Base-by-base conservation (phyloP, 2,888 invertebrate genomes). In the Mimachlamys varia region DNA sequence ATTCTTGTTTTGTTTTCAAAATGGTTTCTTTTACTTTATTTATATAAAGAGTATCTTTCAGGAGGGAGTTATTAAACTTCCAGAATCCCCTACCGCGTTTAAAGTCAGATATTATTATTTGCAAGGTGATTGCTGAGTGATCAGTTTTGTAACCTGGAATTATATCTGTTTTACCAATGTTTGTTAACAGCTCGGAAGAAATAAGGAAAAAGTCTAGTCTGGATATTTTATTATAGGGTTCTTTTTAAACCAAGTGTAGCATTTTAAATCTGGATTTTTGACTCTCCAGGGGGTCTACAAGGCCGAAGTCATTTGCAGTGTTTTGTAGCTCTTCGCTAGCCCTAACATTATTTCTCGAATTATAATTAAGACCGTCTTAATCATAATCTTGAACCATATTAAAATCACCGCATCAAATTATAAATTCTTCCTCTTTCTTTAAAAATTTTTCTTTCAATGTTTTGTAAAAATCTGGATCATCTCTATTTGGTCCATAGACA, bases 341-440 rank as follows among this genome's bases (percentile, higher is more conserved):
- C 44, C 88, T 90, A 4, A 13, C 19, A n/a, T 90, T 89, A 49
- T 90, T 19, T n/a, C 44, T 58, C 15, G 76, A 37, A 19, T 90
- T 89, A 10, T 87, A 27, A 58, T 88, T 88, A 88, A n/a, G n/a
- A n/a, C n/a, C n/a, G n/a, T 90, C 89, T 4, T 33, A 22, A 38
- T 27, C 49, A 44, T 27, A 33, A 44, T 89, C 38, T 27, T 89
- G 76, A 4, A 89, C 89, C 5, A 89, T 22, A 49, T 89, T 90
- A 10, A 55, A 38, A 22, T 90, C 90, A 44, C 89, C 89, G 88
- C 88, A 90, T 22, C 89, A 27, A 7, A 90, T 88, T 33, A n/a
- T 62, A 10, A 22, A 7, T 62, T 62, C 62, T 7, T 22, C n/a
- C 5, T 62, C 62, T 3, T 3, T 3, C 1, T 62, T 3, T 0